phyloP scores from a whole-genome alignment of 1,140 invertebrate genomes.

The Spodoptera litura region DNA sequence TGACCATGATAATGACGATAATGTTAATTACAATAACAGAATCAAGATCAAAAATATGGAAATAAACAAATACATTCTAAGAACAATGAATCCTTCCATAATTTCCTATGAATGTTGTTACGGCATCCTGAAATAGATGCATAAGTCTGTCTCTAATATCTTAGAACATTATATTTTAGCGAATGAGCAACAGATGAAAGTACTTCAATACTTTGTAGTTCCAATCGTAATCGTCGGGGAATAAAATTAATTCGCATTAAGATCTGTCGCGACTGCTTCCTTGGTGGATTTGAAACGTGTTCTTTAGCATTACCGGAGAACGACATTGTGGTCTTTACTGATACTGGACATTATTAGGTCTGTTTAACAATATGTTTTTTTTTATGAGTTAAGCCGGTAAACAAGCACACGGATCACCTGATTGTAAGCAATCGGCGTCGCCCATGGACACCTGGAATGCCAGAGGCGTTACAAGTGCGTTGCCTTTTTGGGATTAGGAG shows the following conservation, averaged over 20 bases:
- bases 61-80: background rate
- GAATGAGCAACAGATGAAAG: constrained; percentile 19
- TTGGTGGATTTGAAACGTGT: background rate
- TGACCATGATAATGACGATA: too few relatives aligned
- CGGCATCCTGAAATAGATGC: constrained; percentile 27
- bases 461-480: too few relatives aligned
- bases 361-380: too few relatives aligned
- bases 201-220: constrained; percentile 27
- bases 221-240: constrained; percentile 22
- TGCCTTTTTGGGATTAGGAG: too few relatives aligned
- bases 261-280: constrained; percentile 7
- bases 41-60: too few relatives aligned
- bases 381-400: too few relatives aligned
- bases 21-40: too few relatives aligned
- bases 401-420: too few relatives aligned
- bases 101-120: constrained; percentile 29
- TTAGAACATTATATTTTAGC: constrained; percentile 28
- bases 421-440: too few relatives aligned
- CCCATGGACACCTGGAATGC: too few relatives aligned
- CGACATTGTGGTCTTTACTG: too few relatives aligned
- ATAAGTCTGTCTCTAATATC: constrained; percentile 19
- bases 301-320: background rate
- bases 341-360: too few relatives aligned
- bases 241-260: constrained; percentile 31
- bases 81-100: background rate